Percentiles rank a stretch among this genome's conserved stretches.
Conservation (phyloP, 1,140 invertebrate genomes). For the Sminthurinus signatus region DNA sequence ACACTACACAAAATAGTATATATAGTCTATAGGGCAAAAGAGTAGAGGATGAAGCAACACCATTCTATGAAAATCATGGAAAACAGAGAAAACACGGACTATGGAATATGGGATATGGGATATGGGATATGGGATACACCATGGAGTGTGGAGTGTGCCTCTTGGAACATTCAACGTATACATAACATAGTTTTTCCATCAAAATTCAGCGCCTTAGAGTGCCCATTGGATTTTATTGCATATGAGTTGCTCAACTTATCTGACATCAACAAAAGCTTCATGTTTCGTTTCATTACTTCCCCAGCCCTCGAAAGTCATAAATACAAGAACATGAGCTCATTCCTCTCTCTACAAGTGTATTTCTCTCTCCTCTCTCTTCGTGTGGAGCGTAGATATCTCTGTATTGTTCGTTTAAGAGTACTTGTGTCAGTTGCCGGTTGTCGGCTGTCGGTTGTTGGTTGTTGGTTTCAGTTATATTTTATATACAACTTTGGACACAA, state of each 20-base stretch:
- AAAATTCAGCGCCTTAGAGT: slow-evolving; percentile 3
- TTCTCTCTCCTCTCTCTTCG: neutral
- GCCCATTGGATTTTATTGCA: slow-evolving; percentile 28
- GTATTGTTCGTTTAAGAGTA: neutral
- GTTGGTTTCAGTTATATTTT: neutral
- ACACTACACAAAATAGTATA: too few relatives aligned
- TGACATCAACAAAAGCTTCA: slow-evolving; percentile 16
- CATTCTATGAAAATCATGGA: too few relatives aligned
- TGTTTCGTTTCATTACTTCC: slow-evolving; percentile 3
- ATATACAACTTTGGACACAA: too few relatives aligned
- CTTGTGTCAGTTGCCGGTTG: neutral
- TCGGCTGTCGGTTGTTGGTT: neutral
- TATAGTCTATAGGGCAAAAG: too few relatives aligned
- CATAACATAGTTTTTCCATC: slow-evolving; percentile 13
- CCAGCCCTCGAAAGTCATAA: slow-evolving; percentile 2
- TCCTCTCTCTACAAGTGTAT: neutral
- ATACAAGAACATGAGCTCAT: neutral
- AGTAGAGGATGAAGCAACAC: too few relatives aligned
- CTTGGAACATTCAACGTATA: too few relatives aligned
- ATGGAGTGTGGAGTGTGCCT: too few relatives aligned
- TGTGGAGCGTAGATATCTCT: neutral
- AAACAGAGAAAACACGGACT: too few relatives aligned
- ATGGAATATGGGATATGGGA: too few relatives aligned
- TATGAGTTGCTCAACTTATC: slow-evolving; percentile 19
- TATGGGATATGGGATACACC: too few relatives aligned